A percentile compares a stretch with the other conserved stretches of the same genome.
phyloP scores from a whole-genome alignment of 1,140 invertebrate species.

The Rhopalosiphum maidis region DNA sequence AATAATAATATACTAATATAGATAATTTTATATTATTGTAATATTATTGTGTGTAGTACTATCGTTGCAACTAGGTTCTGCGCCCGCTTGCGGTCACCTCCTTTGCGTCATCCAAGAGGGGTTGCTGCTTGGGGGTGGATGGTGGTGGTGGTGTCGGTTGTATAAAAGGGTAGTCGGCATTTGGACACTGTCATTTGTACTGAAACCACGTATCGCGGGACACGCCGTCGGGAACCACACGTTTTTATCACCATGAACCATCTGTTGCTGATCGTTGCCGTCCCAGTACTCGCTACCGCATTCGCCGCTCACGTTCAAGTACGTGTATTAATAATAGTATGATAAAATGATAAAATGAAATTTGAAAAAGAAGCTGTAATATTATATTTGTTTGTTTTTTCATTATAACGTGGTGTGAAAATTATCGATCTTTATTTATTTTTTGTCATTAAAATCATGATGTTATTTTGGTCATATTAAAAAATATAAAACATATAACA shows the following conservation, averaged over 20 bases:
- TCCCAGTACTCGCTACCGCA: slow-evolving; percentile 22
- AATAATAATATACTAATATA: neutral
- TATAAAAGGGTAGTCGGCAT: slow-evolving; percentile 49
- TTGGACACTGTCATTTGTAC: slow-evolving; percentile 53
- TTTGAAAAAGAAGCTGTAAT: neutral
- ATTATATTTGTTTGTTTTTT: neutral
- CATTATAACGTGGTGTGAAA: neutral
- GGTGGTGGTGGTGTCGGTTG: neutral
- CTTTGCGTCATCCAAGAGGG: neutral
- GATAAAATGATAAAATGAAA: neutral
- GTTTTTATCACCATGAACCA: slow-evolving; percentile 44
- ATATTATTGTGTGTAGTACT: neutral
- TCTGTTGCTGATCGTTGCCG: slow-evolving; percentile 46
- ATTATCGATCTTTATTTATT: neutral
- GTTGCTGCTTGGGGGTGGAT: neutral
- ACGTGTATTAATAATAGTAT: slow-evolving; percentile 20
- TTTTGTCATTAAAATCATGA: neutral
- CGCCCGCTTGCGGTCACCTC: neutral
- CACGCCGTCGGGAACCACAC: slow-evolving; percentile 19
- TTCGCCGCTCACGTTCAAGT: slow-evolving; percentile 50
- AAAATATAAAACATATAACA: neutral
- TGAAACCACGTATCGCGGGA: slow-evolving; percentile 55
- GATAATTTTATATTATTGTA: neutral
- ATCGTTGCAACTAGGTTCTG: neutral
- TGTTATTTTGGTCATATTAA: neutral